A percentile compares a stretch with the other conserved stretches of the same genome.
These are phyloP conservation scores for Lycodopsis pacificus DNA, from an alignment of 2,797 vertebrate genomes.

Conservation along the genomic window DNA sequence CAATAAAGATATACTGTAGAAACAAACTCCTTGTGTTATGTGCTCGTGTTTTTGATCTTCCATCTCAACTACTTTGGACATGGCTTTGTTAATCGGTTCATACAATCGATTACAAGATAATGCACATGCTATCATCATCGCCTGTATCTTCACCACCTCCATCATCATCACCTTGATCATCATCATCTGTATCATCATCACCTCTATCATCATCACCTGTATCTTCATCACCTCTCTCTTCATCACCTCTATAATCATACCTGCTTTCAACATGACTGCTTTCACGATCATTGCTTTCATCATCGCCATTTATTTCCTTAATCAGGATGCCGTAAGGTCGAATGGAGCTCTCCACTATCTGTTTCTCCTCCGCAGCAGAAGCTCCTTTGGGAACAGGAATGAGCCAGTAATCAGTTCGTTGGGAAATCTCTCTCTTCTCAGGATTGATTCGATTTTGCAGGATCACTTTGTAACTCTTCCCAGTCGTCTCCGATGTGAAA, in stretches of 20 bases:
- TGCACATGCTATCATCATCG: too few relatives aligned
- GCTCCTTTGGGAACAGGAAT: neutral
- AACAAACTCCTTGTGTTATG: neutral
- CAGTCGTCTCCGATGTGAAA: neutral
- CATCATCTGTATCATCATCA: too few relatives aligned
- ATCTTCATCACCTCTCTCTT: too few relatives aligned
- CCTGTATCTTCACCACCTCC: too few relatives aligned
- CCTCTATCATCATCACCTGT: too few relatives aligned
- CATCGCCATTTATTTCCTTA: neutral
- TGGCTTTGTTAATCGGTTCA: neutral
- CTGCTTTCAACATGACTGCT: too few relatives aligned
- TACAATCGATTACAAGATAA: neutral
- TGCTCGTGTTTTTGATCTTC: neutral
- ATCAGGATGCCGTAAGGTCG: constrained; percentile 41
- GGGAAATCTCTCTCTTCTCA: neutral
- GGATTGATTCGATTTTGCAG: constrained; percentile 53
- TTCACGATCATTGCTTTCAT: neutral
- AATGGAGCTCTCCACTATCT: constrained; percentile 22
- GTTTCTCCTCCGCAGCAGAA: neutral
- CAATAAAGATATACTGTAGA: too few relatives aligned
- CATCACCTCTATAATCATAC: too few relatives aligned
- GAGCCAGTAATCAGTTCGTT: constrained; percentile 20
- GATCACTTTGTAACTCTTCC: constrained; percentile 47
- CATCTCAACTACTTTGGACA: neutral
- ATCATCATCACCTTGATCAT: too few relatives aligned